A percentile compares a stretch with the other conserved stretches of the same genome.
Conservation (phyloP, 2,888 invertebrate species). For the Margaritifera margaritifera region DNA sequence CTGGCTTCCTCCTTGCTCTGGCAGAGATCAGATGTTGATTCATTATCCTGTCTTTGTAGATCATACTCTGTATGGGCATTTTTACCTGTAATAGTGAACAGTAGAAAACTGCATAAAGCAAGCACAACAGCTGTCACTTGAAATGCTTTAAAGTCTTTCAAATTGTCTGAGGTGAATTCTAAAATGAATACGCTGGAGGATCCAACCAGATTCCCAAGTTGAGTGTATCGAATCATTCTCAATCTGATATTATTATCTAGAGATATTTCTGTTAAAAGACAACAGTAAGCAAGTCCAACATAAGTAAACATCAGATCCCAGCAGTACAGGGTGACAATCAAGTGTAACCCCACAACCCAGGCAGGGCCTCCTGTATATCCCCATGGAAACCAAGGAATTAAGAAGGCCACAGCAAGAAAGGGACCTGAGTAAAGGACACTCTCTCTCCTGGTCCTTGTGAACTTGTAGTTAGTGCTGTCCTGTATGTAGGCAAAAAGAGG, state of each 20-base stretch:
- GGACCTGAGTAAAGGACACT: slow-evolving; percentile 72
- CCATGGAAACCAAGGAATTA: slow-evolving; percentile 71
- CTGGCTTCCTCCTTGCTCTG: slow-evolving; percentile 15
- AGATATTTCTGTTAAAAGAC: slow-evolving; percentile 71
- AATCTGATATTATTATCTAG: slow-evolving; percentile 64
- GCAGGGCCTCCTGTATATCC: slow-evolving; percentile 24
- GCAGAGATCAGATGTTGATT: too few relatives aligned
- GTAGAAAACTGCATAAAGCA: slow-evolving; percentile 54
- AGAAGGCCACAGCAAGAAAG: slow-evolving; percentile 69
- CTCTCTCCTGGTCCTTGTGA: slow-evolving; percentile 69
- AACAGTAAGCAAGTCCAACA: slow-evolving; percentile 70
- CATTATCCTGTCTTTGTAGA: slow-evolving; percentile 23
- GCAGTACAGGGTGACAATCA: slow-evolving; percentile 71
- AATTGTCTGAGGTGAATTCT: slow-evolving; percentile 62
- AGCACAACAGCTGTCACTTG: slow-evolving; percentile 62
- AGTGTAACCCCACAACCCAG: slow-evolving; percentile 72
- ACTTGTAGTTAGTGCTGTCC: slow-evolving; percentile 58
- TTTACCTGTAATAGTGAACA: slow-evolving; percentile 61
- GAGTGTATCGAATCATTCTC: slow-evolving; percentile 66
- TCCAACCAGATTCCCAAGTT: slow-evolving; percentile 56
- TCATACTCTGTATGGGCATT: slow-evolving; percentile 63
- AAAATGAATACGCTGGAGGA: slow-evolving; percentile 54
- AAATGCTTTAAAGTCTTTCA: slow-evolving; percentile 66
- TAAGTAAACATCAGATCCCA: slow-evolving; percentile 74
- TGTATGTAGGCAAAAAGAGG: slow-evolving; percentile 73